Conservation (phyloP, 2,888 invertebrate species). For the Acronicta leporina region DNA sequence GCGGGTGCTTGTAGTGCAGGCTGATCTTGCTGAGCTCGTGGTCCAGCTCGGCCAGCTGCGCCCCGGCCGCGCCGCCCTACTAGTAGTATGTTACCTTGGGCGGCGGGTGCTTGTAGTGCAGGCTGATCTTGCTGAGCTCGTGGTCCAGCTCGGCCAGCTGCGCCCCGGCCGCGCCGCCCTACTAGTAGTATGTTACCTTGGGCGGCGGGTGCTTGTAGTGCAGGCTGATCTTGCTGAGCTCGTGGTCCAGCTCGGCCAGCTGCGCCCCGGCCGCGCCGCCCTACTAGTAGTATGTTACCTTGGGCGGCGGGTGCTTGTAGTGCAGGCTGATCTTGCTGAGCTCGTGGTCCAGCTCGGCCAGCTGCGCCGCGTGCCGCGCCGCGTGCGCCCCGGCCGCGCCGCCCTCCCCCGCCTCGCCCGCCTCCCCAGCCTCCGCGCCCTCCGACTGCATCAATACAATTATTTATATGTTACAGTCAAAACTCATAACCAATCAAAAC, state of each 20-base stretch:
- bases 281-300: slow-evolving; percentile 67
- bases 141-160: slow-evolving; percentile 89
- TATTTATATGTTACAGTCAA: no score
- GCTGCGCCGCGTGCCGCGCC: slow-evolving; percentile 81
- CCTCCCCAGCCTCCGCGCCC: slow-evolving; percentile 46
- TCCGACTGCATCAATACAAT: slow-evolving; percentile 40
- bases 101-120: slow-evolving; percentile 83
- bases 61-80: slow-evolving; percentile 48
- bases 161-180: slow-evolving; percentile 51
- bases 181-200: slow-evolving; percentile 71
- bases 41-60: slow-evolving; percentile 87
- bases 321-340: slow-evolving; percentile 90
- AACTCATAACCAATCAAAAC: no score
- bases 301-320: slow-evolving; percentile 79
- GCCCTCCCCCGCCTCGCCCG: slow-evolving; percentile 10
- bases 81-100: slow-evolving; percentile 75
- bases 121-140: slow-evolving; percentile 90
- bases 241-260: slow-evolving; percentile 89
- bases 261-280: slow-evolving; percentile 66
- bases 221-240: slow-evolving; percentile 90
- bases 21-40: slow-evolving; percentile 90
- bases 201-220: slow-evolving; percentile 82
- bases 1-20: slow-evolving; percentile 83
- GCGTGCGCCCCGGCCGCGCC: slow-evolving; percentile 55
- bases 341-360: slow-evolving; percentile 90